Evolutionary conservation across 2,888 invertebrate species (phyloP).

Genomic region (Entomobrya multifasciata): DNA sequence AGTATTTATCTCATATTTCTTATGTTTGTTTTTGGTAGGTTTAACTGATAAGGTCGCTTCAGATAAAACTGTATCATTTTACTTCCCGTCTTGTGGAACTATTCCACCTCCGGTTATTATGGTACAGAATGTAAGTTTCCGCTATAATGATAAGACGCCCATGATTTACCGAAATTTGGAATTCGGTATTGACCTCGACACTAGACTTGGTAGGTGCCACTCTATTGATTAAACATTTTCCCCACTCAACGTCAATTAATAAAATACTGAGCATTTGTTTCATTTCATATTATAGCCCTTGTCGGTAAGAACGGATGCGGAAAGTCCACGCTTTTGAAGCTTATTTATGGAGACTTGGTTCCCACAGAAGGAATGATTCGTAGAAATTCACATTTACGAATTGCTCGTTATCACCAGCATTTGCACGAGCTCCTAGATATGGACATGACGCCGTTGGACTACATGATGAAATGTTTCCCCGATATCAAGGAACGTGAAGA

Average conservation of each 20-base stretch:
- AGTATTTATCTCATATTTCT: too few relatives aligned
- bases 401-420: constrained; percentile 99
- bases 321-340: constrained; percentile 92
- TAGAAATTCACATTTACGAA: constrained; percentile 97
- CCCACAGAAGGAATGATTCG: constrained; percentile 98
- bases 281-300: constrained; percentile 43
- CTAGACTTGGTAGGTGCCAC: constrained; percentile 84
- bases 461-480: constrained; percentile 98
- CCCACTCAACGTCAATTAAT: too few relatives aligned
- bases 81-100: constrained; percentile 96
- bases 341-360: constrained; percentile 95
- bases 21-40: constrained; percentile 80
- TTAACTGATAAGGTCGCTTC: constrained; percentile 84
- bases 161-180: constrained; percentile 98
- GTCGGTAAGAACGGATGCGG: constrained; percentile 69
- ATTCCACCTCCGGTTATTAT: constrained; percentile 99
- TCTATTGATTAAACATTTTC: too few relatives aligned
- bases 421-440: constrained; percentile 97
- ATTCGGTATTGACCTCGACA: constrained; percentile 99
- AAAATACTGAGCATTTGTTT: too few relatives aligned
- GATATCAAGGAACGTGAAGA: constrained; percentile 98
- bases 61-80: constrained; percentile 96
- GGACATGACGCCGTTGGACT: constrained; percentile 96
- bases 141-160: constrained; percentile 92
- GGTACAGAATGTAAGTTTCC: constrained; percentile 99